phyloP scores from a whole-genome alignment of 2,113 vertebrate genomes.

The Microcebus tavaratra region DNA sequence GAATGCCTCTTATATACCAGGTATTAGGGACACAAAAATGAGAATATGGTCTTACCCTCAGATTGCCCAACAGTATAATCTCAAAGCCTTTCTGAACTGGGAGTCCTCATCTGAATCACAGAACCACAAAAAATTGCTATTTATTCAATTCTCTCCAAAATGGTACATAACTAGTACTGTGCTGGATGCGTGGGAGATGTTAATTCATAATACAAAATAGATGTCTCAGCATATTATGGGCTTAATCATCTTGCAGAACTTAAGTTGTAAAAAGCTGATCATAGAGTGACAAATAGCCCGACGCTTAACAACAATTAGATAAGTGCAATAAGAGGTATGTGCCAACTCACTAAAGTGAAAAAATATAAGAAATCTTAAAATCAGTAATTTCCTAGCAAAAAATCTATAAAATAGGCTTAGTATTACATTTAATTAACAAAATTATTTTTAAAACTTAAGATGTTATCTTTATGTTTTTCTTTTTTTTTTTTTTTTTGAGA shows the following conservation, averaged over 20 bases:
- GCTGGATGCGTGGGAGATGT: background rate
- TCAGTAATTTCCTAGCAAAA: background rate
- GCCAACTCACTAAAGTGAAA: background rate
- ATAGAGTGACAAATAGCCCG: background rate
- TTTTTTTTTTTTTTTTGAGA: too few species aligned
- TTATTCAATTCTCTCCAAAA: constrained; percentile 44
- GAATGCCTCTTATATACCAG: background rate
- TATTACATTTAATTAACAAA: background rate
- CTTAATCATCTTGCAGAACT: background rate
- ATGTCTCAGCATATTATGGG: background rate
- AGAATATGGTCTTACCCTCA: background rate
- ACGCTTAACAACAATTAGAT: background rate
- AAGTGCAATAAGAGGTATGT: background rate
- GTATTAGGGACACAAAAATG: background rate
- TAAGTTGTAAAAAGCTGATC: background rate
- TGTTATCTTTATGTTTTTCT: background rate
- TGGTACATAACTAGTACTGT: background rate
- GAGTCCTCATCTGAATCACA: background rate
- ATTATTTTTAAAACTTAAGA: background rate
- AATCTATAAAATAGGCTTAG: background rate
- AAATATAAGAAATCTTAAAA: background rate
- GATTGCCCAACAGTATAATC: background rate
- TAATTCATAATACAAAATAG: background rate
- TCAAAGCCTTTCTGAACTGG: background rate
- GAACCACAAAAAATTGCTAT: background rate